Percentiles rank a stretch among this genome's conserved stretches.
These are phyloP conservation scores for Aradus depressus DNA, from an alignment of 2,888 invertebrate species.

Conservation along the genomic window DNA sequence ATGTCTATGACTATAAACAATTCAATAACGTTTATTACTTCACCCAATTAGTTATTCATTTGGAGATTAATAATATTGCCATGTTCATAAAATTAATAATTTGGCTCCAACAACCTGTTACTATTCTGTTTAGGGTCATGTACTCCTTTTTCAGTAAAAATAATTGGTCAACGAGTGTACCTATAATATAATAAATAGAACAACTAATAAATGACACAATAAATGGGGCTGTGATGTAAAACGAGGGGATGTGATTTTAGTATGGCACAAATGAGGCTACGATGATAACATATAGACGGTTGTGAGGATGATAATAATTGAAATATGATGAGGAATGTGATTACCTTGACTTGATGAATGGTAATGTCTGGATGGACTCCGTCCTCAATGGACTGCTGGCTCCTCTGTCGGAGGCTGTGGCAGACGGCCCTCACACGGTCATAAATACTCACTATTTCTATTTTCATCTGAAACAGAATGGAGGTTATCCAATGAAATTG, in stretches of 20 bases:
- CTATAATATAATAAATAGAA: too few species aligned
- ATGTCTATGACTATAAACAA: too few species aligned
- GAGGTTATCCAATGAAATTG: neutral
- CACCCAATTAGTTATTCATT: too few species aligned
- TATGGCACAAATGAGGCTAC: neutral
- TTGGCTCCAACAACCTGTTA: too few species aligned
- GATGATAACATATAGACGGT: neutral
- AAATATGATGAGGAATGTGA: neutral
- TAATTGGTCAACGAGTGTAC: too few species aligned
- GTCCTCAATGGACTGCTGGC: constrained; percentile 45
- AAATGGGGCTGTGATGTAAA: neutral
- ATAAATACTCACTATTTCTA: constrained; percentile 42
- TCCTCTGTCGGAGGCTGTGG: constrained; percentile 51
- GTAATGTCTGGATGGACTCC: constrained; percentile 34
- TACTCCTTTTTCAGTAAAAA: too few species aligned
- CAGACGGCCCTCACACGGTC: constrained; percentile 62
- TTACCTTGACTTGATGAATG: constrained; percentile 34
- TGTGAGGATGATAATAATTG: neutral
- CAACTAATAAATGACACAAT: neutral
- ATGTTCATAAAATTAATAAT: too few species aligned
- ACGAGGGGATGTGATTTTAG: neutral
- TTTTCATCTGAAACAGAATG: constrained; percentile 28
- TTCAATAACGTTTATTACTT: too few species aligned
- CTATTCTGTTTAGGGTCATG: too few species aligned
- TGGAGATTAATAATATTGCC: too few species aligned